phyloP scores from a whole-genome alignment of 2,888 invertebrate genomes.

The Cybosia mesomella region DNA sequence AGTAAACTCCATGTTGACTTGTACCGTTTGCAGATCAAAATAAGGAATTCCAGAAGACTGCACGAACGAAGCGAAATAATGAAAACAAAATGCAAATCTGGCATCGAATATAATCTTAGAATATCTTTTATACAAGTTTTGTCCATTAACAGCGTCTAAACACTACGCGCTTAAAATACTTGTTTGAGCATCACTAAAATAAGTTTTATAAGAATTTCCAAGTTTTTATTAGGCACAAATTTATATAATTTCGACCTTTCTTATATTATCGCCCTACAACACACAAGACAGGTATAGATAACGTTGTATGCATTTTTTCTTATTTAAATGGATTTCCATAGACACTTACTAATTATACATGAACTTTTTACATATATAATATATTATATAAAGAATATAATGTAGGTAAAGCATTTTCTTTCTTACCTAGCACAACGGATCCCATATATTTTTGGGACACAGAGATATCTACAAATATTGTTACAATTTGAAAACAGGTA shows the following conservation, averaged over 20 bases:
- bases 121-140: constrained; percentile 62
- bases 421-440: constrained; percentile 82
- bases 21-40: constrained; percentile 21
- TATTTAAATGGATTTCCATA: constrained; percentile 78
- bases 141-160: constrained; percentile 77
- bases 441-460: constrained; percentile 80
- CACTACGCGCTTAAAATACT: constrained; percentile 82
- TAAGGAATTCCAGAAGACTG: constrained; percentile 44
- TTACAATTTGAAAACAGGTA: constrained; percentile 70
- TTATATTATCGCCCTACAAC: constrained; percentile 75
- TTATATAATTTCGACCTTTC: constrained; percentile 59
- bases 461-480: constrained; percentile 76
- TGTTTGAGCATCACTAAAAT: constrained; percentile 84
- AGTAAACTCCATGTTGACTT: neutral
- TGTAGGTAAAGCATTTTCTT: constrained; percentile 86
- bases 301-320: constrained; percentile 72
- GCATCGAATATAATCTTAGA: constrained; percentile 71
- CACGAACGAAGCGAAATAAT: constrained; percentile 34
- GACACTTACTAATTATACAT: constrained; percentile 84
- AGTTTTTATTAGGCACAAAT: constrained; percentile 84
- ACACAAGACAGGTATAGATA: constrained; percentile 79
- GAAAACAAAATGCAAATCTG: constrained; percentile 78
- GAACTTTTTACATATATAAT: constrained; percentile 84
- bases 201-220: constrained; percentile 66
- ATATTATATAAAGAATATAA: constrained; percentile 87